Percentiles rank a stretch among this genome's conserved stretches.
Evolutionary conservation across 2,797 vertebrate genomes (phyloP).

Genomic region (Hypotaenidia okinawae): DNA sequence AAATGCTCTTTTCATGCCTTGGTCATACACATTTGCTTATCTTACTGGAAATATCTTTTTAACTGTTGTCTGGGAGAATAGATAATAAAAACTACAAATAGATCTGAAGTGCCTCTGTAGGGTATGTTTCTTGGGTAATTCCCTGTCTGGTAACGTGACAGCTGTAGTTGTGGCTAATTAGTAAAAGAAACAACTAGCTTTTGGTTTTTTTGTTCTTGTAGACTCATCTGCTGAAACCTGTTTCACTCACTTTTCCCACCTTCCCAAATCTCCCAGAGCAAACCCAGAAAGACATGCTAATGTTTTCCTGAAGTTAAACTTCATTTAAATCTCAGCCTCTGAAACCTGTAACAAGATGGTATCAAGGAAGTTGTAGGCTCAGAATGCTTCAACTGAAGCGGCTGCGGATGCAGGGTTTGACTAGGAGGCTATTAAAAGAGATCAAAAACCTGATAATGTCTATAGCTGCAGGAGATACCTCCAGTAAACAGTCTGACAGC

Average conservation of each 20-base stretch:
- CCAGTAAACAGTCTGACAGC: not conserved
- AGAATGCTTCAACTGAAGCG: not conserved
- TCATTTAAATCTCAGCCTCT: not conserved
- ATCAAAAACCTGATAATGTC: not conserved
- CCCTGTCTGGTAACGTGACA: not conserved
- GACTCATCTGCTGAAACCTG: not conserved
- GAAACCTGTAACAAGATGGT: not conserved
- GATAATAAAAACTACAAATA: not conserved
- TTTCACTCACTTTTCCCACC: not conserved
- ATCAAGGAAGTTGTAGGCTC: not conserved
- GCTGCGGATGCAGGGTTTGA: not conserved
- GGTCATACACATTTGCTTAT: too few relatives aligned
- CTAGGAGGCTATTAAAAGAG: not conserved
- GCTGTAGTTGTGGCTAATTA: not conserved
- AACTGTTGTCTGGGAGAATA: not conserved
- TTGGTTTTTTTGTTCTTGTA: not conserved
- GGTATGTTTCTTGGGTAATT: not conserved
- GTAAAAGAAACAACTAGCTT: not conserved
- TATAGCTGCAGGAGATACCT: not conserved
- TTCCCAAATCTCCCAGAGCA: too few relatives aligned
- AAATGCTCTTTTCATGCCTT: not conserved
- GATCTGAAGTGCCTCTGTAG: not conserved
- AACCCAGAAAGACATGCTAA: not conserved
- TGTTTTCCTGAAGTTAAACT: not conserved
- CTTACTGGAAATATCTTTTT: not conserved